Percentiles rank a stretch among this genome's conserved stretches.
phyloP scores from a whole-genome alignment of 2,888 invertebrate species.

The Caradrina clavipalpis region DNA sequence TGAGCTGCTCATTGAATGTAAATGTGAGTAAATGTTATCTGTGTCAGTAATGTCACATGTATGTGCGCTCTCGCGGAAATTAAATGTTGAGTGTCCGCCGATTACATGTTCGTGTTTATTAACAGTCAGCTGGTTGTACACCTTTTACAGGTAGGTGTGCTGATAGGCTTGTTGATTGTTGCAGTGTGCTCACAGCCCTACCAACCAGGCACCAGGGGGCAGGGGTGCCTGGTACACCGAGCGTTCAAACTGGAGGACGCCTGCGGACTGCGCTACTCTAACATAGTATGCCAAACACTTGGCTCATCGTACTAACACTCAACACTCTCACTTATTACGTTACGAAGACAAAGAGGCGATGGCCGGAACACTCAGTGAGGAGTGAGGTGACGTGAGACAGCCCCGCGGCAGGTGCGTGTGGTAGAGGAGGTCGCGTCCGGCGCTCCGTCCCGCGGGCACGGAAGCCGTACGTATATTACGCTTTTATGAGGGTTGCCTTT shows the following conservation, averaged over 20 bases:
- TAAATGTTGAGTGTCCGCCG: background rate
- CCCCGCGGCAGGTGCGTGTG: background rate
- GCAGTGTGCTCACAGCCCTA: too few species aligned
- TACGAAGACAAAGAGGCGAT: slow-evolving; percentile 28
- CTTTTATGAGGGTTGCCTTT: slow-evolving; percentile 72
- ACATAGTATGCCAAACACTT: background rate
- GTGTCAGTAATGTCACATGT: background rate
- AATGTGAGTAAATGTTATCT: slow-evolving; percentile 34
- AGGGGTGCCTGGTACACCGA: too few species aligned
- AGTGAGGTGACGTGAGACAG: slow-evolving; percentile 37
- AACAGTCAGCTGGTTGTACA: background rate
- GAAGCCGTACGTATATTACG: slow-evolving; percentile 60
- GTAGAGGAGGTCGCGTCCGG: slow-evolving; percentile 38
- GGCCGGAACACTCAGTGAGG: slow-evolving; percentile 10
- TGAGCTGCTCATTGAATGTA: slow-evolving; percentile 41
- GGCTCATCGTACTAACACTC: background rate
- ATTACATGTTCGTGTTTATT: slow-evolving; percentile 1
- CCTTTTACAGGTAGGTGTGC: background rate
- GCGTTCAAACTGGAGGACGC: too few species aligned
- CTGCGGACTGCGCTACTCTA: too few species aligned
- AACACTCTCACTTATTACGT: too few species aligned
- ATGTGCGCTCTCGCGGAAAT: slow-evolving; percentile 1
- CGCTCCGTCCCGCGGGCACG: slow-evolving; percentile 50
- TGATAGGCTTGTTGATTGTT: background rate
- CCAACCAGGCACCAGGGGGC: too few species aligned